Conservation (phyloP, 2,888 invertebrate species). For the Tipula unca region DNA sequence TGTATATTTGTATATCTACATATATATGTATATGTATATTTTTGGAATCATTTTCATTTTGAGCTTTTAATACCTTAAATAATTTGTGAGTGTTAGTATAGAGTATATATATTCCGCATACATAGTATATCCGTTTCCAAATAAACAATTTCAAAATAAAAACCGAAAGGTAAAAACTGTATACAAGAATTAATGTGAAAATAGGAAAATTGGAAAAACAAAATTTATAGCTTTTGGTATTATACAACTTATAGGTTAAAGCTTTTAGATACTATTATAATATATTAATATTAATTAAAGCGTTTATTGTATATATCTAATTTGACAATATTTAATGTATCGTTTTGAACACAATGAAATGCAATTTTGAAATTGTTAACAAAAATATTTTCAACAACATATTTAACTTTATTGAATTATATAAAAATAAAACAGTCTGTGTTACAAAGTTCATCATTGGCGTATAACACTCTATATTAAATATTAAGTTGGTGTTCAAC, state of each 20-base stretch:
- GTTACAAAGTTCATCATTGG: too few species aligned
- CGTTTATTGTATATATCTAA: too few species aligned
- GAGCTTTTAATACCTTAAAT: conserved; percentile 8
- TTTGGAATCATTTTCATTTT: not conserved
- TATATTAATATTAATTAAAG: not conserved
- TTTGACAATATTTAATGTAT: not conserved
- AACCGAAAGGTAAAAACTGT: not conserved
- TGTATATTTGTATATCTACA: not conserved
- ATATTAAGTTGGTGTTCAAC: too few species aligned
- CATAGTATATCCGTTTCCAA: too few species aligned
- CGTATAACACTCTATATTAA: too few species aligned
- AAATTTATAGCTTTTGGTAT: not conserved
- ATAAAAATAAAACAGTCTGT: too few species aligned
- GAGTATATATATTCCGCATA: not conserved
- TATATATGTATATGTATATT: not conserved
- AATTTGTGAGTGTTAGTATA: not conserved
- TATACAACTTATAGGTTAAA: not conserved
- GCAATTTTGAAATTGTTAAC: not conserved
- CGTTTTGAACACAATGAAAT: not conserved
- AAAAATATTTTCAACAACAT: not conserved
- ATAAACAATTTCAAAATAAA: not conserved
- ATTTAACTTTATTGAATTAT: not conserved
- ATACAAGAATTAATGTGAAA: not conserved
- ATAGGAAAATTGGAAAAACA: not conserved
- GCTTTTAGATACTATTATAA: not conserved